Conservation (phyloP, 1,140 invertebrate genomes). For the Drosophila pachea region DNA sequence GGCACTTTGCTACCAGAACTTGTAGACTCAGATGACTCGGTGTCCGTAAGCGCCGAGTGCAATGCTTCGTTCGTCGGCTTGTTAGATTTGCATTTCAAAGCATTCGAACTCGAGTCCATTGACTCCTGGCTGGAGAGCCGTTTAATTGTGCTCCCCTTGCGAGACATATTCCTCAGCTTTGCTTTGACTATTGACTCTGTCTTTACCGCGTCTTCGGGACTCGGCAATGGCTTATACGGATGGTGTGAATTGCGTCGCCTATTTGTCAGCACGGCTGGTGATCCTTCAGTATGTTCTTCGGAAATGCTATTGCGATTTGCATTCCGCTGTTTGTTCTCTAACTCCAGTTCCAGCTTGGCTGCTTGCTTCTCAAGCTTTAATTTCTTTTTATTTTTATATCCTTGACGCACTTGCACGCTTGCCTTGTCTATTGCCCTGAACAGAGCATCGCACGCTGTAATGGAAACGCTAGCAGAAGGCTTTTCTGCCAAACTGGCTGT, state of each 20-base stretch:
- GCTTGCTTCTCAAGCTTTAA: conserved; percentile 24
- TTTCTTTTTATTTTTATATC: conserved; percentile 41
- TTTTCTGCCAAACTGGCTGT: not conserved
- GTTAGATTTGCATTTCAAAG: conserved; percentile 1
- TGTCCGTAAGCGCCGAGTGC: conserved; percentile 16
- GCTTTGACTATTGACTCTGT: conserved; percentile 6
- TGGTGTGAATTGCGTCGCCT: conserved; percentile 40
- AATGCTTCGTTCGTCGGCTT: conserved; percentile 19
- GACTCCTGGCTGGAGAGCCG: conserved; percentile 19
- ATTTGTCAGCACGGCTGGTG: not conserved
- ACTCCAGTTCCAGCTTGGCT: not conserved
- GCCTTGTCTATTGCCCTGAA: conserved; percentile 52
- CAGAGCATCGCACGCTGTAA: conserved; percentile 52
- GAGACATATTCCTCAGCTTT: not conserved
- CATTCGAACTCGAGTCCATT: conserved; percentile 43
- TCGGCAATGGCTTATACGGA: conserved; percentile 32
- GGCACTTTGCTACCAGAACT: conserved; percentile 27
- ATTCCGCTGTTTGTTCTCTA: not conserved
- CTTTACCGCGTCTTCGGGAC: not conserved
- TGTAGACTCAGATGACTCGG: conserved; percentile 37
- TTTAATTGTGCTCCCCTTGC: not conserved
- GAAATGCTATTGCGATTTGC: conserved; percentile 32
- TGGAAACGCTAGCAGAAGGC: not conserved
- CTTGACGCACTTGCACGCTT: conserved; percentile 6
- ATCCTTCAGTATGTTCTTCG: conserved; percentile 1